A percentile compares a stretch with the other conserved stretches of the same genome.
Evolutionary conservation across 2,113 vertebrate genomes (phyloP).

Genomic region (Pitta sordida): DNA sequence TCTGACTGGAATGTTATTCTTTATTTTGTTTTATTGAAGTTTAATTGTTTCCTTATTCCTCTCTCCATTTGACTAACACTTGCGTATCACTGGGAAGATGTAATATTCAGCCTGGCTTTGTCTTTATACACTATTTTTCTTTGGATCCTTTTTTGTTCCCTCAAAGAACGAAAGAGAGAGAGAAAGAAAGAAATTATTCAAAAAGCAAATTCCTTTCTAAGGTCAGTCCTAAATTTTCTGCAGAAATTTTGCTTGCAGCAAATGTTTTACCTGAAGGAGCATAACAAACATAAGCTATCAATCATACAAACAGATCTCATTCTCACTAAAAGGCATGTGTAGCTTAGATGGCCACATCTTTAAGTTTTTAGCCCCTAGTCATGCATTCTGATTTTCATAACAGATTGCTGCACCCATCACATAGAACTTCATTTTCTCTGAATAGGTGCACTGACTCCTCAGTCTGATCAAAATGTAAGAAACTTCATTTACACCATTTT

Average conservation of each 20-base stretch:
- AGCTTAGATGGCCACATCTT: background rate
- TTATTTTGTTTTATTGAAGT: constrained; percentile 59
- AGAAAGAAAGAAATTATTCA: background rate
- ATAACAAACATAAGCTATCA: background rate
- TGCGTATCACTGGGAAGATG: background rate
- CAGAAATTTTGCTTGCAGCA: background rate
- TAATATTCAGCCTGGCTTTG: background rate
- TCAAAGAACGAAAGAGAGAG: background rate
- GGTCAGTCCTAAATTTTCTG: background rate
- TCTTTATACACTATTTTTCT: background rate
- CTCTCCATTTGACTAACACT: constrained; percentile 55
- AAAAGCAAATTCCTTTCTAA: background rate
- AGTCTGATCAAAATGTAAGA: background rate
- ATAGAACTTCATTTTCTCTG: background rate
- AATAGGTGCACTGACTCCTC: background rate
- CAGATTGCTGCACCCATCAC: background rate
- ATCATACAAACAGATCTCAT: background rate
- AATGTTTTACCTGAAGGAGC: background rate
- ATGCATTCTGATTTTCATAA: background rate
- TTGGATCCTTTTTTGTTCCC: background rate
- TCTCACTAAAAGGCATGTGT: background rate
- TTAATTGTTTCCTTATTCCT: constrained; percentile 65
- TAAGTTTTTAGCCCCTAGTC: background rate
- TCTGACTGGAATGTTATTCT: constrained; percentile 62
- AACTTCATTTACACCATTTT: background rate